These are phyloP conservation scores for Morinoia aosen DNA, from an alignment of 2,888 invertebrate genomes.

Conservation along the genomic window DNA sequence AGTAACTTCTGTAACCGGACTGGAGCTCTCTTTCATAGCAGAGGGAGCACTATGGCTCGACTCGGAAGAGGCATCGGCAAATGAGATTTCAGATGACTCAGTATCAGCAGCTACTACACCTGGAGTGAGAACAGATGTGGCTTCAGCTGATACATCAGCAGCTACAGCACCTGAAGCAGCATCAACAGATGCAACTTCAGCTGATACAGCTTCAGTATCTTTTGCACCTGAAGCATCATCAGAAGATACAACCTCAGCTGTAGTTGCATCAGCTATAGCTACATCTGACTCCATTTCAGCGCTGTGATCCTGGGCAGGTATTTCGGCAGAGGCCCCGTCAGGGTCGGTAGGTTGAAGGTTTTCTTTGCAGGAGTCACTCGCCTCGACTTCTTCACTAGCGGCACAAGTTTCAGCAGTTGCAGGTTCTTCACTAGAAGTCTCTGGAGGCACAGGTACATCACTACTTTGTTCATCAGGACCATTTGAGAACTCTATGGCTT, in stretches of 20 bases:
- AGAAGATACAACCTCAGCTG: neutral
- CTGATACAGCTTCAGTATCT: constrained; percentile 2
- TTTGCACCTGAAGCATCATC: neutral
- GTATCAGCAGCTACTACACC: no score
- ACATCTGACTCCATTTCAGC: neutral
- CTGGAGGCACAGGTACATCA: neutral
- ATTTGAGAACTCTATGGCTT: neutral
- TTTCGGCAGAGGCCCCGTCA: neutral
- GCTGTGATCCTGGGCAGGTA: neutral
- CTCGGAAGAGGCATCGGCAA: neutral
- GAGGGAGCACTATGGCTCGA: neutral
- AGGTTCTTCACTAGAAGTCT: neutral
- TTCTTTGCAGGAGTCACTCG: neutral
- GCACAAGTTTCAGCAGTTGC: neutral
- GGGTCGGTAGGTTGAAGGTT: neutral
- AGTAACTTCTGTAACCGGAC: neutral
- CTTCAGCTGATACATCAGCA: neutral
- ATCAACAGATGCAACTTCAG: neutral
- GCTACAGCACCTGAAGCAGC: neutral
- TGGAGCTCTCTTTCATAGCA: neutral
- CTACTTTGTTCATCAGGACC: neutral
- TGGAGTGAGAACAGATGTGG: neutral
- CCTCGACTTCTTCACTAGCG: neutral
- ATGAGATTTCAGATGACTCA: no score
- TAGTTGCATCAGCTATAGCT: neutral